Evolutionary conservation across 2,888 invertebrate genomes (phyloP), one percentile per base, ranked within the genome.

Genomic region (Epistrophe eligans): DNA sequence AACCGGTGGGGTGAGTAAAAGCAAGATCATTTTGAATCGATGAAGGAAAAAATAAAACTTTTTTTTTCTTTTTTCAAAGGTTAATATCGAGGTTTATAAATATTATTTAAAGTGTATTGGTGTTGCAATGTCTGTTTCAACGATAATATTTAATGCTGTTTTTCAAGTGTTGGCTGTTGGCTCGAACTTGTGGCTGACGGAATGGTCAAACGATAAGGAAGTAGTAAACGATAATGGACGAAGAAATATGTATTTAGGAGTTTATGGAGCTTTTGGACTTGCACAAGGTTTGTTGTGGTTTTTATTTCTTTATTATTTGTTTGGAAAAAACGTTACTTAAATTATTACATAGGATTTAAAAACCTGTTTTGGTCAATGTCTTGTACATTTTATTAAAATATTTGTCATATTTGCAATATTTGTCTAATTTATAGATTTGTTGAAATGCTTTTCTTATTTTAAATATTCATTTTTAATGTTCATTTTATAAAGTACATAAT

Each of bases 61-160:
- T 4, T 8, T 2, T 6, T 8, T 11, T 45, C 11, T 13, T 15
- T 83, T 62, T 90, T 90, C 38, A 6, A 91, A 96, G 96, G 97
- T 99, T 4, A 97, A 98, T 93, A 95, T 96, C 94, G 93, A 94
- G 81, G 98, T 99, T 0, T 99, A 99, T 93, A 95, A 96, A 89
- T 96, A 97, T 92, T 99, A 99, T 92, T 94, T 98, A 89, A 95
- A 95, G 92, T 96, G 97, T 64, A 96, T 98, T 88, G 98, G 99
- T 50, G 93, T 97, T 90, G 93, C 96, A 71, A 93, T 97, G 72
- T 95, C 96, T 0, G 91, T 96, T 17, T 93, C 95, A 11, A 97
- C 98, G 2, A 94, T 98, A 74, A 81, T 96, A 0, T 95, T 98
- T 93, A 97, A 98, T 92, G 94, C 97, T 88, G 92, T 96, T 57